Conservation (phyloP, 2,797 vertebrate species). For the Helicolenus hilgendorfi region DNA sequence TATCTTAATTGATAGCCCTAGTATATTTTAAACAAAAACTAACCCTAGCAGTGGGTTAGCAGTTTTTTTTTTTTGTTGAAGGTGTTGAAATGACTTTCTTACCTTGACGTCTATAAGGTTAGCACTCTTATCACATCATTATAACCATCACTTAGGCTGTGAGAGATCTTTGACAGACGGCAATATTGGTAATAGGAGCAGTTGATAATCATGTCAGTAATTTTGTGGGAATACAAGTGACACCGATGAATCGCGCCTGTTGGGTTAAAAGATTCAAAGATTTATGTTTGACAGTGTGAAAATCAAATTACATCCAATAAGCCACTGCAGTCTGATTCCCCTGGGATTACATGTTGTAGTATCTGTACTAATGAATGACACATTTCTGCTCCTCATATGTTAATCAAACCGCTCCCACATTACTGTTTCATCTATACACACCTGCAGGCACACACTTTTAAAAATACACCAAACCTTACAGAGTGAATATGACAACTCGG, state of each 20-base stretch:
- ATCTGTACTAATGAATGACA: conserved; percentile 60
- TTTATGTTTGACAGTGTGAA: conserved; percentile 46
- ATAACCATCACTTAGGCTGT: neutral
- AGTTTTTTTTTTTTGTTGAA: too few species aligned
- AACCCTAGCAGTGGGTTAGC: too few species aligned
- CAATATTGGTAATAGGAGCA: neutral
- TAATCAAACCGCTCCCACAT: conserved; percentile 40
- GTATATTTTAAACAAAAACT: too few species aligned
- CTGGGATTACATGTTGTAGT: conserved; percentile 17
- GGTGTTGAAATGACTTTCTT: neutral
- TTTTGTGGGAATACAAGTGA: neutral
- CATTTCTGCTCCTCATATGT: conserved; percentile 39
- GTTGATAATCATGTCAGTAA: conserved; percentile 25
- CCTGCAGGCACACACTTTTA: neutral
- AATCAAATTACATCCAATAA: conserved; percentile 45
- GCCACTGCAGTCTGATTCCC: conserved; percentile 38
- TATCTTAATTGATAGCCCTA: too few species aligned
- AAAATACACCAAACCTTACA: neutral
- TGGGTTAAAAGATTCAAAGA: conserved; percentile 25
- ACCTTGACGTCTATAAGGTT: neutral
- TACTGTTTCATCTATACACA: neutral
- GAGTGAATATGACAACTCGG: neutral
- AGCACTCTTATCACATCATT: neutral
- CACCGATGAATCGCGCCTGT: neutral
- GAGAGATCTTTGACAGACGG: conserved; percentile 5